phyloP scores from a whole-genome alignment of 2,888 invertebrate species.

The Azorinus chamasolen region DNA sequence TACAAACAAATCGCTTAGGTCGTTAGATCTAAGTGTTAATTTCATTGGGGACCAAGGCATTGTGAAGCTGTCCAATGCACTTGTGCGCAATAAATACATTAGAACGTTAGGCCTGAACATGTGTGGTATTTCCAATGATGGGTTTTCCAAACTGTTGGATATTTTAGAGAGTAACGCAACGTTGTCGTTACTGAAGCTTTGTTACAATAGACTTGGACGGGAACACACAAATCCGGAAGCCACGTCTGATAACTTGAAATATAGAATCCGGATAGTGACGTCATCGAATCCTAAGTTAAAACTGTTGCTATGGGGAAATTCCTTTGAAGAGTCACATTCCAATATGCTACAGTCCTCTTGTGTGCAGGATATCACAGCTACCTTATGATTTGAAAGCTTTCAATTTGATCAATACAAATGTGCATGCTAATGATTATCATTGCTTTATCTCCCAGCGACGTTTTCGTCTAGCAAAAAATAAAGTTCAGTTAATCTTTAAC shows the following conservation, averaged over 20 bases:
- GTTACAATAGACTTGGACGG: constrained; percentile 83
- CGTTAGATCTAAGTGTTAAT: constrained; percentile 83
- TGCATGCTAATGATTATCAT: no score
- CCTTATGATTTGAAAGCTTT: no score
- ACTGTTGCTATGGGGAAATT: constrained; percentile 84
- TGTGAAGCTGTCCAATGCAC: constrained; percentile 76
- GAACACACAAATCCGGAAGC: constrained; percentile 74
- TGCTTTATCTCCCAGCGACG: no score
- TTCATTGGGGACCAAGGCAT: constrained; percentile 81
- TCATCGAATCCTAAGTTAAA: constrained; percentile 84
- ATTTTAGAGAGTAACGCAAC: constrained; percentile 81
- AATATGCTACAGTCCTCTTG: background rate
- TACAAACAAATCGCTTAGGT: constrained; percentile 76
- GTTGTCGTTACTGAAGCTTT: constrained; percentile 81
- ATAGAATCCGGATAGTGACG: constrained; percentile 81
- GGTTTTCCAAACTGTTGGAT: constrained; percentile 81
- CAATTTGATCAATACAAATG: no score
- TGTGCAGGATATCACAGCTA: no score
- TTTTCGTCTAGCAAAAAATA: no score
- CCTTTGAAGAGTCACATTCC: constrained; percentile 76
- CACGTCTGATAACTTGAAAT: constrained; percentile 80
- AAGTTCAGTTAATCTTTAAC: no score
- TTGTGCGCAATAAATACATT: constrained; percentile 78
- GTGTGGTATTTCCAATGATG: constrained; percentile 84
- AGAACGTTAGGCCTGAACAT: constrained; percentile 84